Percentiles rank a stretch among this genome's conserved stretches.
These are phyloP conservation scores for Cyanistes caeruleus DNA, from an alignment of 2,113 vertebrate genomes.

Conservation along the genomic window DNA sequence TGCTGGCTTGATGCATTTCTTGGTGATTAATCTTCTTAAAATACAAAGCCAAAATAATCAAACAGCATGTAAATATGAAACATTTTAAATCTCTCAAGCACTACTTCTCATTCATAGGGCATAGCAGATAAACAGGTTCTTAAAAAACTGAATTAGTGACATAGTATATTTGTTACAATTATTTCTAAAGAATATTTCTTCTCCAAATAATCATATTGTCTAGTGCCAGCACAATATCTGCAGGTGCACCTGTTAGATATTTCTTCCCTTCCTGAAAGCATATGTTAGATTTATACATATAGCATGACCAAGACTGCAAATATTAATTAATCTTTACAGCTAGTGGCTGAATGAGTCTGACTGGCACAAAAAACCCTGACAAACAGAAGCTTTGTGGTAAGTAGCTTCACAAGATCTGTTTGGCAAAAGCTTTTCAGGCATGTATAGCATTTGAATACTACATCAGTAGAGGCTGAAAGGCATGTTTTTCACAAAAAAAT, in stretches of 20 bases:
- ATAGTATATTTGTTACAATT: not conserved
- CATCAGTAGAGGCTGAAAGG: not conserved
- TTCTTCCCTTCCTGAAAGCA: slow-evolving; percentile 4
- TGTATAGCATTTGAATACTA: not conserved
- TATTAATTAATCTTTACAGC: slow-evolving; percentile 25
- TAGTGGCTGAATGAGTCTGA: not conserved
- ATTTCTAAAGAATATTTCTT: not conserved
- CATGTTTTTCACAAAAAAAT: not conserved
- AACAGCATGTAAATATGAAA: not conserved
- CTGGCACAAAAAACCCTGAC: not conserved
- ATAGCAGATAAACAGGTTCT: not conserved
- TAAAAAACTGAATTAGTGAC: not conserved
- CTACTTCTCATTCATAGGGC: not conserved
- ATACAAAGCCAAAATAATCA: not conserved
- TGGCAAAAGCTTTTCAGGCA: not conserved
- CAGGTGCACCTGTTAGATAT: not conserved
- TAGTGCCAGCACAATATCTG: not conserved
- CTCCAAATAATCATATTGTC: not conserved
- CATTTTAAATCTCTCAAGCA: not conserved
- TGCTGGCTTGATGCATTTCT: not conserved
- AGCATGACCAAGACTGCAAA: not conserved
- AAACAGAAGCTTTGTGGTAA: not conserved
- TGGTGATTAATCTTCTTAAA: not conserved
- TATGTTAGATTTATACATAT: not conserved
- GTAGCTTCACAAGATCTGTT: not conserved